phyloP scores from a whole-genome alignment of 2,888 invertebrate species.

The Galeruca laticollis region DNA sequence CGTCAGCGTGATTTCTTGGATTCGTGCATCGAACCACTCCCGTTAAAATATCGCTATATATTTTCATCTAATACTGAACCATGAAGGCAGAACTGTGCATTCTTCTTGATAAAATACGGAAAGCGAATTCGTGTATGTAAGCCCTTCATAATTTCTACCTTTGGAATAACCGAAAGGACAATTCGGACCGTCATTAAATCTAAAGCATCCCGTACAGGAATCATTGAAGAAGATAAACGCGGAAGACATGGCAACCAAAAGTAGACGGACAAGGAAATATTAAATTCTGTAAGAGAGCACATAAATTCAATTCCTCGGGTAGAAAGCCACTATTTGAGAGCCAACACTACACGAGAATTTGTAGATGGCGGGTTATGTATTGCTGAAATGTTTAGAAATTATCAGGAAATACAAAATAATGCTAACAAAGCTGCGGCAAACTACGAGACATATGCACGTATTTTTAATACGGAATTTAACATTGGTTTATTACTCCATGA shows the following conservation, averaged over 20 bases:
- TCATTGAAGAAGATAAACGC: not conserved
- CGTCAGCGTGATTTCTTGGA: not conserved
- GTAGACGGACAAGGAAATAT: not conserved
- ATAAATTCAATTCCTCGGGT: slow-evolving; percentile 23
- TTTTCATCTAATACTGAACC: not conserved
- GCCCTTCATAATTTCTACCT: not conserved
- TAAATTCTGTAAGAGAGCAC: slow-evolving; percentile 12
- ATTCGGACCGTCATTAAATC: not conserved
- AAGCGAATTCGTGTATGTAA: not conserved
- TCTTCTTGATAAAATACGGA: not conserved
- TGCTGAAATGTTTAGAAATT: not conserved
- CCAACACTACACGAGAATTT: not conserved
- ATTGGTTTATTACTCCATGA: too few species aligned
- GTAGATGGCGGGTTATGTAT: not conserved
- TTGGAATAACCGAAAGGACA: not conserved
- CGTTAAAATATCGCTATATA: not conserved
- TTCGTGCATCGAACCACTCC: not conserved
- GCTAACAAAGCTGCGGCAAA: too few species aligned
- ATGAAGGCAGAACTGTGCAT: not conserved
- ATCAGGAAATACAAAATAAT: too few species aligned
- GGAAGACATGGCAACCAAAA: not conserved
- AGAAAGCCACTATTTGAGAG: too few species aligned
- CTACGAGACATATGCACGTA: too few species aligned
- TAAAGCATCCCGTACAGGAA: not conserved
- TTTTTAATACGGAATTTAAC: too few species aligned